Percentiles rank a stretch among this genome's conserved stretches.
These are phyloP conservation scores for Drosophila orena DNA, from an alignment of 1,140 invertebrate species.

Conservation along the genomic window DNA sequence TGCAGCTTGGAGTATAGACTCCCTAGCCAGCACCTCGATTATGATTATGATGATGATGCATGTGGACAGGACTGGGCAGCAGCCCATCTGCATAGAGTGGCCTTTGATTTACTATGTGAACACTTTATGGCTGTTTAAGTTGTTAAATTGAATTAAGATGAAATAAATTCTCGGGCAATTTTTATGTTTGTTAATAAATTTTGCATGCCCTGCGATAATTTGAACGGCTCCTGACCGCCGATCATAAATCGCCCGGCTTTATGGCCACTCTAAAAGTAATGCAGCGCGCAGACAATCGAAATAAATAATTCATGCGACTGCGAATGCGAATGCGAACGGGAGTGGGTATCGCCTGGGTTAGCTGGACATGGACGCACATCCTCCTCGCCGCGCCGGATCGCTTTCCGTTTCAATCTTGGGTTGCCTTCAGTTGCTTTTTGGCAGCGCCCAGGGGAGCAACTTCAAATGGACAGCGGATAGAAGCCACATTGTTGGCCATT, in stretches of 20 bases:
- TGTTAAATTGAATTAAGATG: slow-evolving; percentile 85
- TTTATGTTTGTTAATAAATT: slow-evolving; percentile 84
- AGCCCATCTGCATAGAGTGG: slow-evolving; percentile 62
- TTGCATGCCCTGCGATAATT: slow-evolving; percentile 79
- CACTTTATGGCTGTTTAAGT: slow-evolving; percentile 85
- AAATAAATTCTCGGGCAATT: slow-evolving; percentile 82
- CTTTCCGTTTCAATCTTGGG: slow-evolving; percentile 45
- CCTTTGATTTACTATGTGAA: slow-evolving; percentile 84
- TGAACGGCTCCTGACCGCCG: slow-evolving; percentile 65
- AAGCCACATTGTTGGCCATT: slow-evolving; percentile 25
- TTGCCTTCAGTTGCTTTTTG: slow-evolving; percentile 46
- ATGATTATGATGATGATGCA: slow-evolving; percentile 47
- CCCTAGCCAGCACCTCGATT: slow-evolving; percentile 37
- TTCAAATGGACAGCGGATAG: slow-evolving; percentile 67
- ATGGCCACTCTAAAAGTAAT: slow-evolving; percentile 64
- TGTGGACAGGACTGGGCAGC: slow-evolving; percentile 48
- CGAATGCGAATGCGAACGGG: slow-evolving; percentile 6
- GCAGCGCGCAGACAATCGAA: slow-evolving; percentile 70
- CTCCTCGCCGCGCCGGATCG: slow-evolving; percentile 19
- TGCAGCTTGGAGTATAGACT: neutral
- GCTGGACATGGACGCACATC: slow-evolving; percentile 51
- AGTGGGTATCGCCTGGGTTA: neutral
- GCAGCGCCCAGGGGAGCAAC: slow-evolving; percentile 73
- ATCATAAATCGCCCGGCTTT: slow-evolving; percentile 57
- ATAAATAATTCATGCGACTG: slow-evolving; percentile 81